Evolutionary conservation across 2,888 invertebrate genomes (phyloP), one percentile per base, ranked within the genome.

Genomic region (Dimorphilus gyrociliatus): DNA sequence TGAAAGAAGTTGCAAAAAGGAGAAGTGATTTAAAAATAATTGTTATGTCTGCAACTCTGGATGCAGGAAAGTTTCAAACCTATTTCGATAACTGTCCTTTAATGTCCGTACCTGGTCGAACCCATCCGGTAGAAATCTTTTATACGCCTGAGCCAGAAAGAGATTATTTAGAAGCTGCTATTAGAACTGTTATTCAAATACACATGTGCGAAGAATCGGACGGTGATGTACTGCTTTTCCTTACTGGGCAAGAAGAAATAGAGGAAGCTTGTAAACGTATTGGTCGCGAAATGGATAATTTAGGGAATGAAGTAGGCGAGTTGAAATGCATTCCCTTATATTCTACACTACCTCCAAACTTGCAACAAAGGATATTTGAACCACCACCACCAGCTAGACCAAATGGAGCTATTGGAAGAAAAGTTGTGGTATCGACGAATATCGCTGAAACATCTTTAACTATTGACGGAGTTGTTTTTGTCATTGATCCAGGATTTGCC

Each of bases 361-460:
- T 90, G 23, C 97, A 94, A 53, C 90, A 92, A 54, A 68, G 90
- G 36, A 99, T 99, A 50, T 99, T 99, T 54, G 97, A 97, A 50
- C 74, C 88, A 0, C 79, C 97, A 1, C 97, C 97, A 0, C 81
- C 92, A 0, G 81, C 76, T 32, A 77, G 84, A 55, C 64, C 78
- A 0, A 85, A 78, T 46, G 88, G 88, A 0, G 82, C 80, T 0
- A 78, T 90, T 19, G 86, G 90, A 0, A 66, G 86, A 3, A 86
- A 76, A 63, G 84, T 90, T 1, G 94, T 99, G 0, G 88, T 99
- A 0, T 92, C 94, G 0, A 97, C 97, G 0, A 97, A 99, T 59
- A 97, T 99, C 44, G 97, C 97, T 0, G 97, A 99, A 67, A 99
- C 97, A 0, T 94, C 94, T 0, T 65, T 99, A 16, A 99, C 97